Percentiles rank a stretch among this genome's conserved stretches.
Conservation (phyloP, 1,140 invertebrate genomes). For the Neocloeon triangulifer region DNA sequence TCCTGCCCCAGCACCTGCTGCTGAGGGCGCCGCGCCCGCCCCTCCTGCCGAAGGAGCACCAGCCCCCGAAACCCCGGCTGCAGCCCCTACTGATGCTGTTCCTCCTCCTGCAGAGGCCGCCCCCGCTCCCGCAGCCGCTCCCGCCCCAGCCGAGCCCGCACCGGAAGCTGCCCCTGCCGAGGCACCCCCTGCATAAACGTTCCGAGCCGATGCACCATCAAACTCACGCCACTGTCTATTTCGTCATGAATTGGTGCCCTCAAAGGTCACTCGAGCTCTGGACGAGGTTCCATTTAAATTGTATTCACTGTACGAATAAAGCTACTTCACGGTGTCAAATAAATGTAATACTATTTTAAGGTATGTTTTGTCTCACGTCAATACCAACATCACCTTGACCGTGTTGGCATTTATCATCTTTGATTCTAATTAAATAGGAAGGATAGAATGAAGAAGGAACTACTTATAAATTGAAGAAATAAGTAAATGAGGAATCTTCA, state of each 20-base stretch:
- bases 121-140: slow-evolving; percentile 14
- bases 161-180: background rate
- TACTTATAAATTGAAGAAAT: too few species aligned
- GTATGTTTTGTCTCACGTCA: too few species aligned
- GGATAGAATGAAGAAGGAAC: background rate
- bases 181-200: background rate
- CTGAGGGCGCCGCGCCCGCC: slow-evolving; percentile 16
- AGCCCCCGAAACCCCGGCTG: slow-evolving; percentile 14
- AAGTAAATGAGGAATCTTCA: too few species aligned
- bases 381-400: too few species aligned
- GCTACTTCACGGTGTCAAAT: too few species aligned
- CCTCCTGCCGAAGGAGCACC: slow-evolving; percentile 9
- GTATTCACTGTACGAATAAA: too few species aligned
- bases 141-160: slow-evolving; percentile 11
- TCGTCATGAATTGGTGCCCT: background rate
- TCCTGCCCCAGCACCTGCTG: slow-evolving; percentile 11
- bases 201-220: slow-evolving; percentile 1
- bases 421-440: too few species aligned
- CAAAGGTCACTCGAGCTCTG: slow-evolving; percentile 3
- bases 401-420: too few species aligned
- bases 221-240: background rate
- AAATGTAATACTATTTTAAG: too few species aligned
- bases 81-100: slow-evolving; percentile 15
- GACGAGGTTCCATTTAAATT: background rate
- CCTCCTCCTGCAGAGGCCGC: slow-evolving; percentile 12